A percentile compares a stretch with the other conserved stretches of the same genome.
These are phyloP conservation scores for Cisticola juncidis DNA, from an alignment of 2,113 vertebrate species.

Conservation along the genomic window DNA sequence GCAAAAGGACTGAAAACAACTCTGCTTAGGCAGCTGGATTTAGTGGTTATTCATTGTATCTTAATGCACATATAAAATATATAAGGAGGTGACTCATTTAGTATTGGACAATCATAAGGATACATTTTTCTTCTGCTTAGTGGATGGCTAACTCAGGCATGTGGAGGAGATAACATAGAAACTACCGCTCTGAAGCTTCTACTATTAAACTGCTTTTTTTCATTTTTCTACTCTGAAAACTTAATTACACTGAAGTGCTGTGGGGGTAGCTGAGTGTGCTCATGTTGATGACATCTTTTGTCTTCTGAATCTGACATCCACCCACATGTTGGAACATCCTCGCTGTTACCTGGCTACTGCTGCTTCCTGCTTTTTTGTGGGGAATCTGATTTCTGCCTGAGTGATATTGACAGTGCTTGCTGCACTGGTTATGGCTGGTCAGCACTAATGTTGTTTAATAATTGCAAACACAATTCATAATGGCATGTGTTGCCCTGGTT, in stretches of 20 bases:
- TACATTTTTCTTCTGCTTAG: not conserved
- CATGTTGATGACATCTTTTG: not conserved
- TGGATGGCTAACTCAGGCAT: not conserved
- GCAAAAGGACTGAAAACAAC: not conserved
- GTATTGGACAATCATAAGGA: not conserved
- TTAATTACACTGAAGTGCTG: constrained; percentile 34
- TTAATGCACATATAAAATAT: not conserved
- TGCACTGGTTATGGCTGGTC: not conserved
- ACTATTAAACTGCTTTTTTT: not conserved
- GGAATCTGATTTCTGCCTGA: not conserved
- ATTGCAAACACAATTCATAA: not conserved
- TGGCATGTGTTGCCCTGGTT: not conserved
- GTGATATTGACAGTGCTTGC: not conserved
- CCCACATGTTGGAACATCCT: not conserved
- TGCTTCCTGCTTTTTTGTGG: not conserved
- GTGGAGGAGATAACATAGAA: not conserved
- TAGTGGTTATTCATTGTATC: not conserved
- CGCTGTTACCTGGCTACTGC: constrained; percentile 40
- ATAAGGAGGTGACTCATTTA: not conserved
- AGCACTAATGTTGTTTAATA: not conserved
- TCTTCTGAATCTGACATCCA: constrained; percentile 14
- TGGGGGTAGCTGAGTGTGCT: constrained; percentile 21
- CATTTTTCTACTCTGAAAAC: not conserved
- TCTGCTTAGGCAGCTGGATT: not conserved
- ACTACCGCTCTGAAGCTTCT: not conserved